These are phyloP conservation scores for Macaria liturata DNA, from an alignment of 2,888 invertebrate genomes.

Conservation along the genomic window DNA sequence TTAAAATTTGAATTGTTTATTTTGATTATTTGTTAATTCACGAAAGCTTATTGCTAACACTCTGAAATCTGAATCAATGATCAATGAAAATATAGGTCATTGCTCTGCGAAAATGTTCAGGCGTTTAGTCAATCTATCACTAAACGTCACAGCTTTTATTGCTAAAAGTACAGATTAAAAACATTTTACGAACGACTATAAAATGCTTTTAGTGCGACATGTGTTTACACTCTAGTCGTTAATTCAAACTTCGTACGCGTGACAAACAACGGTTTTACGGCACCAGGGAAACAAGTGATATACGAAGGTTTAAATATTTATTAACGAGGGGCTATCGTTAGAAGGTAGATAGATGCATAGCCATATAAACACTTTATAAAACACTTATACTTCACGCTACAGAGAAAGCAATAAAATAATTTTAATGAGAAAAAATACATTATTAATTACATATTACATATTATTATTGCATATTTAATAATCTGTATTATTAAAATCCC, in stretches of 20 bases:
- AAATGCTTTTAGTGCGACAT: conserved; percentile 67
- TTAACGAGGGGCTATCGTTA: conserved; percentile 16
- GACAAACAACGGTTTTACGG: conserved; percentile 53
- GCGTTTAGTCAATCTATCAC: conserved; percentile 46
- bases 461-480: too few species aligned
- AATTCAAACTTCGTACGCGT: conserved; percentile 62
- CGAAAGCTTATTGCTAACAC: too few species aligned
- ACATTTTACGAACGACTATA: conserved; percentile 54
- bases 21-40: too few species aligned
- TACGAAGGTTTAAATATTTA: conserved; percentile 55
- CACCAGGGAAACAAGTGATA: conserved; percentile 28
- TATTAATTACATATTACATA: too few species aligned
- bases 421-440: too few species aligned
- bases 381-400: too few species aligned
- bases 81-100: conserved; percentile 30
- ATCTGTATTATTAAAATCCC: too few species aligned
- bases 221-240: conserved; percentile 66
- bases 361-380: too few species aligned
- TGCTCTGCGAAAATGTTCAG: conserved; percentile 55
- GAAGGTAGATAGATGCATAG: too few species aligned
- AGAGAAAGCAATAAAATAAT: too few species aligned
- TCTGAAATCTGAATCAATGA: neutral
- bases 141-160: conserved; percentile 37
- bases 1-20: too few species aligned
- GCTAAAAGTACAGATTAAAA: conserved; percentile 45